These are phyloP conservation scores for Hyposmocoma kahamanoa DNA, from an alignment of 1,140 invertebrate genomes.

Conservation along the genomic window DNA sequence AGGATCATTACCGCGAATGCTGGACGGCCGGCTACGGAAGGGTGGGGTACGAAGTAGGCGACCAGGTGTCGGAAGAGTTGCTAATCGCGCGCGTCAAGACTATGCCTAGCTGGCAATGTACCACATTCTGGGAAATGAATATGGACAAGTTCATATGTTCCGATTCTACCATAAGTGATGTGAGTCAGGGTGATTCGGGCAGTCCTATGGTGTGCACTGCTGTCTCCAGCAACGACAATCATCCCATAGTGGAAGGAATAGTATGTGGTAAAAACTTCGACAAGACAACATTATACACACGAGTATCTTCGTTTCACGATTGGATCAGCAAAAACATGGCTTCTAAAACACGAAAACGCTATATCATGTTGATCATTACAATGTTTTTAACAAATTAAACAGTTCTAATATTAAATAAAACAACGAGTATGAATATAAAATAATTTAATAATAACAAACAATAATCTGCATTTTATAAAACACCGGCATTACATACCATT, in stretches of 20 bases:
- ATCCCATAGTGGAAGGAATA: conserved; percentile 28
- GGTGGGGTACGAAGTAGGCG: conserved; percentile 9
- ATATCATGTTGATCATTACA: background rate
- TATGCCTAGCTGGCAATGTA: conserved; percentile 31
- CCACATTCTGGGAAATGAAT: conserved; percentile 40
- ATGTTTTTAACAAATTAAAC: too few relatives aligned
- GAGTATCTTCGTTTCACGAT: conserved; percentile 36
- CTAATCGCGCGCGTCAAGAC: conserved; percentile 29
- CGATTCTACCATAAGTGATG: conserved; percentile 29
- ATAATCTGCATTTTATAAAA: conserved; percentile 31
- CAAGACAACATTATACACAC: conserved; percentile 41
- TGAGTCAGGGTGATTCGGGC: conserved; percentile 44
- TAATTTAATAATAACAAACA: conserved; percentile 30
- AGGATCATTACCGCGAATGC: conserved; percentile 32
- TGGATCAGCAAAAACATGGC: too few relatives aligned
- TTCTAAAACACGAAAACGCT: conserved; percentile 1
- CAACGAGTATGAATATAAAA: too few relatives aligned
- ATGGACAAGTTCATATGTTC: conserved; percentile 51
- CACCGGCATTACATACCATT: conserved; percentile 30
- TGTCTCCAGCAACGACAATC: conserved; percentile 22
- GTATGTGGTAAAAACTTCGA: conserved; percentile 55
- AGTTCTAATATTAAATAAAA: conserved; percentile 10
- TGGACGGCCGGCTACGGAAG: conserved; percentile 36
- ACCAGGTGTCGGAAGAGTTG: conserved; percentile 22
- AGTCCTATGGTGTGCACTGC: conserved; percentile 44